Base-by-base conservation (phyloP, 92 coral and sea anemone genomes). In the Heteractis magnifica region DNA sequence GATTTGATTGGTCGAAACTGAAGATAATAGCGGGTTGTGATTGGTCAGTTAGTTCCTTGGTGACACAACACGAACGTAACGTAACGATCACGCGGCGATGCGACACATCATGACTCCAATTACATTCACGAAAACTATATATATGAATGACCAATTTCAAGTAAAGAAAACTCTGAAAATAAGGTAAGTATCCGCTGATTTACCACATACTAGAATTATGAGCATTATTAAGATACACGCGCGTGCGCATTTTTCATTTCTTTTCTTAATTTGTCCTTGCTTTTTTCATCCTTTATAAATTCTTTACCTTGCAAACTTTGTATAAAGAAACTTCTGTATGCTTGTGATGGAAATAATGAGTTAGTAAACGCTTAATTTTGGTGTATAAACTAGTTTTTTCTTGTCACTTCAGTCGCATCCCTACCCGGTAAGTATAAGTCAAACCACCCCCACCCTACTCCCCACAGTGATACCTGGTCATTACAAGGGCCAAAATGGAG, bases 11-110 rank as follows among this genome's bases (percentile, higher is more conserved):
- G 95, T 65, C 75, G 72, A 76, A 49, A 5, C 8, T 2, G 8
- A 56, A 56, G 65, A 4, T 51, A 18, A 6, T 78, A 44, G 52
- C 53, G 77, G 21, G 12, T 82, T 83, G 65, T 86, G 83, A 87
- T 92, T 90, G 96, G 93, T 65, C 86, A 92, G 87, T 72, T 52
- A 49, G 77, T 85, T 20, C 79, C 86, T 21, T 51, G 82, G 90
- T 73, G 76, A 79, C 72, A 72, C 80, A 91, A 82, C 82, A 80
- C 74, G 14, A 56, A 56, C 21, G 7, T 18, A 65, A 15, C 16
- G 9, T 10, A 72, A 85, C 65, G 20, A 20, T 26, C 18, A 62
- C 56, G 51, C 18, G 8, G 49, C 48, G 71, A 12, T 12, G 65
- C 1, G n/a, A 13, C n/a, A 8, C 6, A 10, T 58, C 13, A 12